phyloP scores from a whole-genome alignment of 2,113 vertebrate genomes.

The Anhinga rufa region DNA sequence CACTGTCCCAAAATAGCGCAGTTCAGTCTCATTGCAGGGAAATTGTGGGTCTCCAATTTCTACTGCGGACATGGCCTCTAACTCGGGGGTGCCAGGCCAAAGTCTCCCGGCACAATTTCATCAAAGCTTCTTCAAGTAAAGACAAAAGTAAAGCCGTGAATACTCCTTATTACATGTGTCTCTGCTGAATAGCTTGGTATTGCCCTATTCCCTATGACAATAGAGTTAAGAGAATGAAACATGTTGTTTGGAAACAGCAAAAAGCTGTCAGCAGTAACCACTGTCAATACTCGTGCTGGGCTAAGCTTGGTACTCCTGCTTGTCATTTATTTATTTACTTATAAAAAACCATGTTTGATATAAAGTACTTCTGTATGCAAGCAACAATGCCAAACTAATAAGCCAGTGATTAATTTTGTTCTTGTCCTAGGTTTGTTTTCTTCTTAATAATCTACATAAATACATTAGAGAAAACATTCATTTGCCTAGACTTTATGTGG shows the following conservation, averaged over 20 bases:
- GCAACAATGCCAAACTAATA: constrained; percentile 36
- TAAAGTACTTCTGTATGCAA: not conserved
- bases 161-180: not conserved
- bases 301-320: constrained; percentile 30
- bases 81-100: not conserved
- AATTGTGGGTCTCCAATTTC: not conserved
- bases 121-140: constrained; percentile 43
- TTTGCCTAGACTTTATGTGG: constrained; percentile 24
- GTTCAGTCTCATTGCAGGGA: not conserved
- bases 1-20: not conserved
- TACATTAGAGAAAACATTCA: not conserved
- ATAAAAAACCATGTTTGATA: constrained; percentile 17
- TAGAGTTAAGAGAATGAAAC: constrained; percentile 59
- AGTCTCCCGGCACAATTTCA: not conserved
- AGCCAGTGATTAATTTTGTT: constrained; percentile 44
- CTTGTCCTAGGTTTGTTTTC: constrained; percentile 51
- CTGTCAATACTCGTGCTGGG: constrained; percentile 50
- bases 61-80: not conserved
- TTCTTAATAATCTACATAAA: constrained; percentile 28
- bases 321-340: constrained; percentile 57
- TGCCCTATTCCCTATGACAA: constrained; percentile 49
- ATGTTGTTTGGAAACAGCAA: constrained; percentile 58
- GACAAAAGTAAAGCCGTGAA: constrained; percentile 21
- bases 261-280: constrained; percentile 59
- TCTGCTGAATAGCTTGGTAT: constrained; percentile 32